A percentile compares a stretch with the other conserved stretches of the same genome.
phyloP scores from a whole-genome alignment of 2,888 invertebrate species.

The Epicampocera succincta region DNA sequence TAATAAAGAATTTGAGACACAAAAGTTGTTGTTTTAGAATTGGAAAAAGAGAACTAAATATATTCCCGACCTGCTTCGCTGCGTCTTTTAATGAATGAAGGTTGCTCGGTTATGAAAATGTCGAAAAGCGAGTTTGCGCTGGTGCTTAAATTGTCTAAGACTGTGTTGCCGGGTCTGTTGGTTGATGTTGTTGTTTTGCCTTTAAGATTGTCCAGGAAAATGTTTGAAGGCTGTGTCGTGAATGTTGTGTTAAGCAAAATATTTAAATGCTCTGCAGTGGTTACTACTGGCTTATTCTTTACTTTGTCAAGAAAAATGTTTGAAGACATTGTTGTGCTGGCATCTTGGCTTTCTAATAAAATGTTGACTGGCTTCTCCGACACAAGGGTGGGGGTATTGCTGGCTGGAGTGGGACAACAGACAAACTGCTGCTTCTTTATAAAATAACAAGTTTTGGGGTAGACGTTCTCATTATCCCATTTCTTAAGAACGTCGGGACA shows the following conservation, averaged over 20 bases:
- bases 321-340: background rate
- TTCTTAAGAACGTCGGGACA: slow-evolving; percentile 73
- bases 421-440: slow-evolving; percentile 76
- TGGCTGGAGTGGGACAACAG: slow-evolving; percentile 71
- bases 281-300: background rate
- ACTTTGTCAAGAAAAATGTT: slow-evolving; percentile 24
- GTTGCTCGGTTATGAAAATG: slow-evolving; percentile 12
- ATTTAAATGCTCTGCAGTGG: background rate
- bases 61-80: slow-evolving; percentile 72
- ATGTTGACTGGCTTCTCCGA: background rate
- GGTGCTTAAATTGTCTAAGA: background rate
- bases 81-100: slow-evolving; percentile 48
- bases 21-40: background rate
- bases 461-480: slow-evolving; percentile 72
- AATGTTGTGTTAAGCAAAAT: background rate
- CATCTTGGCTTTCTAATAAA: background rate
- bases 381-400: background rate
- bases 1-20: slow-evolving; percentile 13
- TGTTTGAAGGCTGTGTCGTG: slow-evolving; percentile 1
- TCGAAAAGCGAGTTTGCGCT: background rate
- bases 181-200: background rate
- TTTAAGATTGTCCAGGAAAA: slow-evolving; percentile 4
- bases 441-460: slow-evolving; percentile 77
- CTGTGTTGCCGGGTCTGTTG: slow-evolving; percentile 8
- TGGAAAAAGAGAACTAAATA: background rate